Percentiles rank a stretch among this genome's conserved stretches.
phyloP scores from a whole-genome alignment of 2,888 invertebrate species.

The Deilephila elpenor region DNA sequence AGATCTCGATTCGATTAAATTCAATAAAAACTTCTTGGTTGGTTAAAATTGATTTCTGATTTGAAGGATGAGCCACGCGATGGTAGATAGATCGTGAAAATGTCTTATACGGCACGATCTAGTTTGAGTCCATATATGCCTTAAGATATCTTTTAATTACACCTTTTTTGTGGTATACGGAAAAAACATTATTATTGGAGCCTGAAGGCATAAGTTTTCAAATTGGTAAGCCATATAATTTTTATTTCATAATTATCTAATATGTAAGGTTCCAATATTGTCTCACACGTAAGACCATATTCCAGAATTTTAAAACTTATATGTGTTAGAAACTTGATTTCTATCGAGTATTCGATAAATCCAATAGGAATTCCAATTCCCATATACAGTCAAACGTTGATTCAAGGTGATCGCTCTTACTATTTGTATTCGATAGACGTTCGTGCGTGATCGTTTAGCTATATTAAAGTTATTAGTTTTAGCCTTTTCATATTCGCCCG shows the following conservation, averaged over 20 bases:
- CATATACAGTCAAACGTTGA: slow-evolving; percentile 26
- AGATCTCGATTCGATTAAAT: neutral
- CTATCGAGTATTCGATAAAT: slow-evolving; percentile 36
- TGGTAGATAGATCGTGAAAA: neutral
- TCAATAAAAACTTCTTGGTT: slow-evolving; percentile 11
- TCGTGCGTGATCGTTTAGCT: neutral
- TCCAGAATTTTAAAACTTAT: neutral
- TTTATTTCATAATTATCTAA: too few species aligned
- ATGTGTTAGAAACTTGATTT: slow-evolving; percentile 1
- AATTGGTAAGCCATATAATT: too few species aligned
- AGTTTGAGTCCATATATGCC: too few species aligned
- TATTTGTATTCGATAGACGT: neutral
- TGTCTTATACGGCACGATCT: neutral
- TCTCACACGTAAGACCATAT: neutral
- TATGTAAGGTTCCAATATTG: neutral
- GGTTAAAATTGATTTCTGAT: neutral
- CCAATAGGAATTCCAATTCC: slow-evolving; percentile 37
- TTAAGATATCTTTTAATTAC: too few species aligned
- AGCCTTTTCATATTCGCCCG: too few species aligned
- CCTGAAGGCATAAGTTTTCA: too few species aligned
- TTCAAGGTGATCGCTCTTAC: slow-evolving; percentile 27
- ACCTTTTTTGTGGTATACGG: too few species aligned
- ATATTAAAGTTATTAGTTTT: too few species aligned
- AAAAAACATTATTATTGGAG: too few species aligned
- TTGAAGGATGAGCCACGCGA: neutral